phyloP scores from a whole-genome alignment of 2,888 invertebrate genomes.

The Neoitamus cyanurus region DNA sequence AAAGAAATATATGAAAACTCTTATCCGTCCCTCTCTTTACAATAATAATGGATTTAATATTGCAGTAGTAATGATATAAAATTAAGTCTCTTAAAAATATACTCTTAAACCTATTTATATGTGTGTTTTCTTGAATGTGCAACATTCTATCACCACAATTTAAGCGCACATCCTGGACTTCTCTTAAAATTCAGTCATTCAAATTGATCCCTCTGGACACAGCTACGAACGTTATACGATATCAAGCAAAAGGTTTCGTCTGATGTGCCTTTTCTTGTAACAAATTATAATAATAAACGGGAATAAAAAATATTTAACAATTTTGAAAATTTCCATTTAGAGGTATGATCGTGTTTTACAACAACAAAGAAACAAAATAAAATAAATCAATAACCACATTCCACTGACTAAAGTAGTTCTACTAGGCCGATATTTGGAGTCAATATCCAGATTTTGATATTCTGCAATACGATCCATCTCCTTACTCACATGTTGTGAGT shows the following conservation, averaged over 20 bases:
- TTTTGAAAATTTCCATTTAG: not conserved
- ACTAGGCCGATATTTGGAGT: no score
- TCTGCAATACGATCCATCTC: no score
- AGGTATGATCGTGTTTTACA: not conserved
- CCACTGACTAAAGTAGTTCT: no score
- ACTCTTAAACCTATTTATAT: not conserved
- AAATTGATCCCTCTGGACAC: slow-evolving; percentile 20
- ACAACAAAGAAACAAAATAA: no score
- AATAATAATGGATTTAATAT: slow-evolving; percentile 14
- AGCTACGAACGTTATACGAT: slow-evolving; percentile 4
- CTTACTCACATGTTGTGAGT: no score
- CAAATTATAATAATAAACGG: not conserved
- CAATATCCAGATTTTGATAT: no score
- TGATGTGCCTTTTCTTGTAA: not conserved
- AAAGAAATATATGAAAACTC: not conserved
- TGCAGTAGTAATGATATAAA: slow-evolving; percentile 6
- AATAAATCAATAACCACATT: no score
- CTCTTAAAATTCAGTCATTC: slow-evolving; percentile 24
- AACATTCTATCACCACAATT: slow-evolving; percentile 34
- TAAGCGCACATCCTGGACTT: slow-evolving; percentile 35
- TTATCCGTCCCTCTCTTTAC: not conserved
- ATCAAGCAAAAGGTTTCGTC: not conserved
- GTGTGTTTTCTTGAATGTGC: slow-evolving; percentile 15
- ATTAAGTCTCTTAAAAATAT: not conserved
- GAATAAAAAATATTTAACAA: not conserved